A percentile compares a stretch with the other conserved stretches of the same genome.
Evolutionary conservation across 2,113 vertebrate species (phyloP).

Genomic region (Taurulus bubalis): DNA sequence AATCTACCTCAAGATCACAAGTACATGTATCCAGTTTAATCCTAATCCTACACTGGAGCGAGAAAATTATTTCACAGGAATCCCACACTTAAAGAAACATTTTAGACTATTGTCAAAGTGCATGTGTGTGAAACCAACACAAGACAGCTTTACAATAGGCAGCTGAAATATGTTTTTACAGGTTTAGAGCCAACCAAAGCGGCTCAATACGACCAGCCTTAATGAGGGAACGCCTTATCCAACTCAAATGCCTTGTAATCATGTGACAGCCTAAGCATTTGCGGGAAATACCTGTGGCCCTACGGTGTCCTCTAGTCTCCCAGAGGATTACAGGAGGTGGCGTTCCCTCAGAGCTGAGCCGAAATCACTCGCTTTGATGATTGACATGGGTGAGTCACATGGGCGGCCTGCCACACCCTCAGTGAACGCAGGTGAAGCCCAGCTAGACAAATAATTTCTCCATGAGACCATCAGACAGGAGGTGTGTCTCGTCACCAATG

Average conservation of each 20-base stretch:
- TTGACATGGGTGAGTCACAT: conserved; percentile 64
- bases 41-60: neutral
- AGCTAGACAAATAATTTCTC: conserved; percentile 31
- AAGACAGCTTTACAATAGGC: neutral
- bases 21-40: neutral
- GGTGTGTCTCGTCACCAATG: conserved; percentile 41
- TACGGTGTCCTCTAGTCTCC: conserved; percentile 35
- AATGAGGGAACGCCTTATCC: conserved; percentile 19
- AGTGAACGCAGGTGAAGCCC: conserved; percentile 54
- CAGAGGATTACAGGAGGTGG: conserved; percentile 62
- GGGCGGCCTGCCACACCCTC: conserved; percentile 56
- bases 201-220: neutral
- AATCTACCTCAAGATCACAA: neutral
- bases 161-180: conserved; percentile 12
- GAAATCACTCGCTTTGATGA: conserved; percentile 50
- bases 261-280: conserved; percentile 68
- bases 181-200: conserved; percentile 1
- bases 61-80: neutral
- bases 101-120: neutral
- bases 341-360: conserved; percentile 48
- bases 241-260: conserved; percentile 54
- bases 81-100: conserved; percentile 2
- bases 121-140: neutral
- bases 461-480: conserved; percentile 21
- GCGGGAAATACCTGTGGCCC: conserved; percentile 46